Evolutionary conservation across 1,140 invertebrate genomes (phyloP).

Genomic region (Drosophila kurseongensis): DNA sequence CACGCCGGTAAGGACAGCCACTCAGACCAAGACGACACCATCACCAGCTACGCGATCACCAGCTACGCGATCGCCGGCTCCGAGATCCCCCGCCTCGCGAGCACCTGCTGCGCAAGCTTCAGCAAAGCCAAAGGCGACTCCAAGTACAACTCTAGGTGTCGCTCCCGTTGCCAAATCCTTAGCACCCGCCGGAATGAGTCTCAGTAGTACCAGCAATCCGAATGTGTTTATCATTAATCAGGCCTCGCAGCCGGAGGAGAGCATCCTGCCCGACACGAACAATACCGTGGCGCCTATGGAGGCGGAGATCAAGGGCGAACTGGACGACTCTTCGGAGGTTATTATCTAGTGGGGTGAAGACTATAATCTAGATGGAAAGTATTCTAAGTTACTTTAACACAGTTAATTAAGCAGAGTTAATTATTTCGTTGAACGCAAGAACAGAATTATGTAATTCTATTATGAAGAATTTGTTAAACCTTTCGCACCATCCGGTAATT

Average conservation of each 20-base stretch:
- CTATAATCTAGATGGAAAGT: slow-evolving; percentile 40
- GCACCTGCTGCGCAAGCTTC: not conserved
- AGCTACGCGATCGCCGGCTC: too few species aligned
- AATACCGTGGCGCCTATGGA: slow-evolving; percentile 9
- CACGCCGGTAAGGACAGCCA: not conserved
- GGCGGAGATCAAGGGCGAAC: slow-evolving; percentile 59
- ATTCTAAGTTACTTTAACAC: slow-evolving; percentile 70
- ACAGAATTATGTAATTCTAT: slow-evolving; percentile 28
- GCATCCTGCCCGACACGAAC: slow-evolving; percentile 58
- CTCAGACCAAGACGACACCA: not conserved
- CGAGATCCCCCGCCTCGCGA: not conserved
- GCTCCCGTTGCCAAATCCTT: too few species aligned
- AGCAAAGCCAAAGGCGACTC: not conserved
- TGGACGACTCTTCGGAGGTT: slow-evolving; percentile 52
- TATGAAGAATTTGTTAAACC: slow-evolving; percentile 34
- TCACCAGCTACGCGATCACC: not conserved
- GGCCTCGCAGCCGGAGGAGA: slow-evolving; percentile 44
- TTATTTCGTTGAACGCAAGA: slow-evolving; percentile 35
- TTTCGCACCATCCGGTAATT: slow-evolving; percentile 8
- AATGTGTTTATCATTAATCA: slow-evolving; percentile 61
- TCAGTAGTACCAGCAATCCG: slow-evolving; percentile 5
- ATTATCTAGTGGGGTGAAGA: slow-evolving; percentile 20
- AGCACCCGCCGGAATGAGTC: not conserved
- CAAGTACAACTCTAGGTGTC: not conserved
- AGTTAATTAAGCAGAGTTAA: slow-evolving; percentile 32